phyloP scores from a whole-genome alignment of 2,113 vertebrate genomes.

The Tichodroma muraria region DNA sequence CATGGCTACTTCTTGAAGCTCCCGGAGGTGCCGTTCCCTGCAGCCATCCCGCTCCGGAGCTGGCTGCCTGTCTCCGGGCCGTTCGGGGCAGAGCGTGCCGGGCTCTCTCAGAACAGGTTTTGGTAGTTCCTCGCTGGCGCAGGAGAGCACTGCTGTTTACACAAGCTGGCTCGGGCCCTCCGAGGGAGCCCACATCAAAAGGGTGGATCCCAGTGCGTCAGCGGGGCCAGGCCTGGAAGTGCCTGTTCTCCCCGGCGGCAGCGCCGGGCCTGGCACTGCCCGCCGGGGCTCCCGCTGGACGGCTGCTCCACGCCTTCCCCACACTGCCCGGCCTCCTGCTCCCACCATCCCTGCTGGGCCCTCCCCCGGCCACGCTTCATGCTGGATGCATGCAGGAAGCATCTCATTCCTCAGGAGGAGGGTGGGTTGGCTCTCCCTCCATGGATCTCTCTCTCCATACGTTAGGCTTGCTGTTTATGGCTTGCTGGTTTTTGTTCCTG shows the following conservation, averaged over 20 bases:
- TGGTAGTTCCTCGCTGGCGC: fast-evolving
- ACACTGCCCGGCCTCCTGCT: fast-evolving
- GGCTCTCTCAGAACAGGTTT: not conserved
- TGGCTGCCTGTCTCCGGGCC: not conserved
- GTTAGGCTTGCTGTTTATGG: not conserved
- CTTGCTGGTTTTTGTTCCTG: not conserved
- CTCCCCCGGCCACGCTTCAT: not conserved
- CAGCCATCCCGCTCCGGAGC: not conserved
- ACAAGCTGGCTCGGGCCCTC: not conserved
- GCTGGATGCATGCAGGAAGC: not conserved
- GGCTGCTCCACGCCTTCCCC: not conserved
- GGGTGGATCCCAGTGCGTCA: not conserved
- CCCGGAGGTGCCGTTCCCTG: not conserved
- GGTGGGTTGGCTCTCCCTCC: not conserved
- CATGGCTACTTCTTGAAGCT: not conserved
- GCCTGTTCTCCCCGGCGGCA: not conserved
- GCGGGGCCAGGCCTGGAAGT: not conserved
- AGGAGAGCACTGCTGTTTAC: not conserved
- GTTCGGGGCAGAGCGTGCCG: no score
- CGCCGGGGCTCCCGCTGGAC: not conserved
- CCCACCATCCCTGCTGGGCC: not conserved
- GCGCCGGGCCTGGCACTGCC: not conserved
- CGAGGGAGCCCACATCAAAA: not conserved
- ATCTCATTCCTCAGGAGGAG: not conserved
- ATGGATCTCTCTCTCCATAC: not conserved